Base-by-base conservation (phyloP, 2,888 invertebrate genomes). In the Hemicrepidius hirtus region DNA sequence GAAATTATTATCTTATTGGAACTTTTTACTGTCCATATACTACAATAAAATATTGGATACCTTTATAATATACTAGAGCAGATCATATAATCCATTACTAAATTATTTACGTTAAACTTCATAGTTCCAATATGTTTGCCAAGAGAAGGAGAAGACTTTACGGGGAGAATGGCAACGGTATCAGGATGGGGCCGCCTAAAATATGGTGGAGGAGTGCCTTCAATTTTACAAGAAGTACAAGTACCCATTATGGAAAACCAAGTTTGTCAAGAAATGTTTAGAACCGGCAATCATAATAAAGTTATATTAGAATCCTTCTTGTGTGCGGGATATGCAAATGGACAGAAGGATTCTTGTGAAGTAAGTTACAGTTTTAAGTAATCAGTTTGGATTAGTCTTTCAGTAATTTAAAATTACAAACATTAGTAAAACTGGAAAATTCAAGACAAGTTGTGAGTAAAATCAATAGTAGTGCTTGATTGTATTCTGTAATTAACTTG, bases 241-340 rank as follows among this genome's bases (percentile, higher is more conserved):
- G 96, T 97, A 21, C 97, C 97, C 37, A 93, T 97, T 74, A 95
- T 97, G 87, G 95, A 96, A 84, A 97, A 97, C 85, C 91, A 91
- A 76, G 95, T 96, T 10, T 97, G 97, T 84, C 97, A 97, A 84
- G 95, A 96, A 84, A 97, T 97, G 97, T 97, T 97, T 89, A 91
- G 93, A 79, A 95, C 95, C 0, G 96, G 95, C 0, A 96, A 96
- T 0, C 97, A 97, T 84, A 90, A 93, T 0, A 97, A 97, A 87
- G 91, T 92, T 81, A 97, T 97, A 74, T 88, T 95, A 32, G 92
- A 91, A 75, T 96, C 96, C 37, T 97, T 97, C 87, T 89, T 97
- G 24, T 97, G 97, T 81, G 97, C 97, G 0, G 97, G 97, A 37
- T 97, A 97, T 84, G 95, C 96, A 40, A 95, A 95, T 79, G 97